These are phyloP conservation scores for Megalopta genalis DNA, from an alignment of 1,140 invertebrate genomes.

Conservation along the genomic window DNA sequence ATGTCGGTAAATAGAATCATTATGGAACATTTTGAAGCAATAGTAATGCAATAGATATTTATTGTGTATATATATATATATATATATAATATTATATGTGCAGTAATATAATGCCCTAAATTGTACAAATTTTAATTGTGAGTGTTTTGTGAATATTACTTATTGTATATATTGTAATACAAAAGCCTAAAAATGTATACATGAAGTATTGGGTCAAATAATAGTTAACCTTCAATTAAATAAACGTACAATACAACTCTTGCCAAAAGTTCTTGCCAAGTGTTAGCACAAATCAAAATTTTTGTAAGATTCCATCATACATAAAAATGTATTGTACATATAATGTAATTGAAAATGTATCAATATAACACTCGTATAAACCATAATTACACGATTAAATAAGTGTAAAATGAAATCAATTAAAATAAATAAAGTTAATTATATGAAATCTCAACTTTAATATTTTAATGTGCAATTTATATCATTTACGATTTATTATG, in stretches of 20 bases:
- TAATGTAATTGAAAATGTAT: no score
- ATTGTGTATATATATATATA: not conserved
- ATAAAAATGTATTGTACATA: not conserved
- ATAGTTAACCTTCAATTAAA: conserved; percentile 10
- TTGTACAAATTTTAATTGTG: not conserved
- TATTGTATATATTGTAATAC: conserved; percentile 11
- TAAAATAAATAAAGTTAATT: conserved; percentile 22
- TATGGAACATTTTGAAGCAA: not conserved
- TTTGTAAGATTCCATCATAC: not conserved
- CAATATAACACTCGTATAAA: not conserved
- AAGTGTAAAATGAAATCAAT: conserved; percentile 24
- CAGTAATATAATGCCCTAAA: not conserved
- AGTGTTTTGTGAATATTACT: conserved; percentile 13
- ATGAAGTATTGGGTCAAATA: not conserved
- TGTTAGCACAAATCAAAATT: conserved; percentile 1
- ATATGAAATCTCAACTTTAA: conserved; percentile 2
- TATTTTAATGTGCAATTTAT: not conserved
- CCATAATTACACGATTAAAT: not conserved
- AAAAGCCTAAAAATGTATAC: not conserved
- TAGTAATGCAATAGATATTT: not conserved
- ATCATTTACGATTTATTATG: not conserved
- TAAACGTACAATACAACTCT: conserved; percentile 10
- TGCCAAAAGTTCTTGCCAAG: conserved; percentile 11
- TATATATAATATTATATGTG: not conserved
- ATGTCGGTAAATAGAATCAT: conserved; percentile 8